These are phyloP conservation scores for Danionella cerebrum DNA, from an alignment of 2,113 vertebrate species.

Conservation along the genomic window DNA sequence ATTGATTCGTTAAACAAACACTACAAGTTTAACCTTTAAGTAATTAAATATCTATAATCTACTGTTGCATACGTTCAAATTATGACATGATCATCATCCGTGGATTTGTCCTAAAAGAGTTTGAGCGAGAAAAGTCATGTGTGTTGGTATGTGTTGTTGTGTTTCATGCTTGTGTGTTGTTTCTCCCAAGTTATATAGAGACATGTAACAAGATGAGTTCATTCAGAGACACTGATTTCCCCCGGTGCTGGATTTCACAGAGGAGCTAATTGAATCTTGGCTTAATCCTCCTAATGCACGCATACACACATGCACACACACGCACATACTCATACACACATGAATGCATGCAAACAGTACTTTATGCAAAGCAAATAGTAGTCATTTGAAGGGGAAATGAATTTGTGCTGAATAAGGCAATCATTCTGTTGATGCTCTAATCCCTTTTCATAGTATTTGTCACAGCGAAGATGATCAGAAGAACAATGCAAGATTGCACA, in stretches of 20 bases:
- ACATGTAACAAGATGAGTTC: constrained; percentile 59
- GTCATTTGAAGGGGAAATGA: constrained; percentile 60
- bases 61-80: constrained; percentile 6
- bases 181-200: constrained; percentile 11
- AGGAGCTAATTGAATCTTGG: constrained; percentile 60
- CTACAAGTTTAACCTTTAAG: too few relatives aligned
- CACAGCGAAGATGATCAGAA: not conserved
- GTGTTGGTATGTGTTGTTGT: constrained; percentile 14
- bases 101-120: not conserved
- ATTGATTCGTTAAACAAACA: too few relatives aligned
- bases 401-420: constrained; percentile 59
- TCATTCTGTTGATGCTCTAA: constrained; percentile 51
- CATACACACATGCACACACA: constrained; percentile 29
- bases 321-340: not conserved
- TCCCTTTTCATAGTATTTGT: constrained; percentile 32
- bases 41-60: not conserved
- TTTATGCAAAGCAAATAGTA: not conserved
- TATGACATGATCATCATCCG: not conserved
- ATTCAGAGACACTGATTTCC: constrained; percentile 68
- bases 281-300: constrained; percentile 48
- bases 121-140: too few relatives aligned
- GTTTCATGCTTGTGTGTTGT: constrained; percentile 5
- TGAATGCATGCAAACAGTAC: not conserved
- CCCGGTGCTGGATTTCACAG: constrained; percentile 44
- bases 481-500: not conserved